These are phyloP conservation scores for Caprella mutica DNA, from an alignment of 2,888 invertebrate genomes.

Conservation along the genomic window DNA sequence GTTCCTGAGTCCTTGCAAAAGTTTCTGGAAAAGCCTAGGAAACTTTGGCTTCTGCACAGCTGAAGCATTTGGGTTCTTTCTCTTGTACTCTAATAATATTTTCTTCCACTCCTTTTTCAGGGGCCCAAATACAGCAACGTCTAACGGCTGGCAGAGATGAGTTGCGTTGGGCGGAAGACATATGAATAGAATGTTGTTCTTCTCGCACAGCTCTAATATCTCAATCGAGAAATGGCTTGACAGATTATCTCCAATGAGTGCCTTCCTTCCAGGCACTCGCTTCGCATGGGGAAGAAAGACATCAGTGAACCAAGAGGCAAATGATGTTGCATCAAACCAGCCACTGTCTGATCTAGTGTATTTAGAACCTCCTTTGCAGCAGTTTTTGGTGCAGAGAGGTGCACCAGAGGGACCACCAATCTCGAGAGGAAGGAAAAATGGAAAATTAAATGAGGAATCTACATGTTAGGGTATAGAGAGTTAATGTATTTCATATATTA, in stretches of 20 bases:
- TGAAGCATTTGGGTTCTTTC: too few species aligned
- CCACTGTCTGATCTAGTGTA: not conserved
- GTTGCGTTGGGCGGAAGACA: slow-evolving; percentile 15
- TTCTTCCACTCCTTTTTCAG: slow-evolving; percentile 9
- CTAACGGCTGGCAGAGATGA: slow-evolving; percentile 10
- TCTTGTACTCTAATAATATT: too few species aligned
- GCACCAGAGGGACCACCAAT: not conserved
- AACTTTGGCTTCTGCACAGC: too few species aligned
- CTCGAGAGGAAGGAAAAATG: not conserved
- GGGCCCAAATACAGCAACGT: slow-evolving; percentile 10
- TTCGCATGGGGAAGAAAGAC: slow-evolving; percentile 1
- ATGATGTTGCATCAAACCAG: not conserved
- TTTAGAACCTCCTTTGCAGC: not conserved
- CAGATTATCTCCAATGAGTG: slow-evolving; percentile 11
- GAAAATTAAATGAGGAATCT: too few species aligned
- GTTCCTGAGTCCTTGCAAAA: too few species aligned
- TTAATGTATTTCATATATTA: too few species aligned
- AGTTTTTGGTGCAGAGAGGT: not conserved
- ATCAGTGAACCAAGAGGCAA: not conserved
- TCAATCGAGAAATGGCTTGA: slow-evolving; percentile 1
- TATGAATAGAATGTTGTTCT: slow-evolving; percentile 7
- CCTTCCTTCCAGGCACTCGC: not conserved
- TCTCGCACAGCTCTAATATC: slow-evolving; percentile 5
- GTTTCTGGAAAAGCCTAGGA: too few species aligned
- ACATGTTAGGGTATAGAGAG: too few species aligned